These are phyloP conservation scores for Melieria crassipennis DNA, from an alignment of 2,888 invertebrate species.

Conservation along the genomic window DNA sequence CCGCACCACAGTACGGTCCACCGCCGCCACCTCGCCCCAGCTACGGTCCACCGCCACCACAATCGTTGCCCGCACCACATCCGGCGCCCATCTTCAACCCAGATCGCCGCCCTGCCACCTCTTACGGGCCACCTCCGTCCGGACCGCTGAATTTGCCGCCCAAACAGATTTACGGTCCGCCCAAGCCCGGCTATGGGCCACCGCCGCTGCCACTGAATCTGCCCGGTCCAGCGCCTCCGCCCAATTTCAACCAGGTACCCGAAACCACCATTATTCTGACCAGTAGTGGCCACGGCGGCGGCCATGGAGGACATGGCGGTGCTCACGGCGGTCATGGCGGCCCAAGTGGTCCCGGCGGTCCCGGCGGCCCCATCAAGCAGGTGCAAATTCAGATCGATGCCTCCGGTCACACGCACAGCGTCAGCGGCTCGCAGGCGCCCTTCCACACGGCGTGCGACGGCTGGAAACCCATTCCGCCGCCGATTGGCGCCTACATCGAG, in stretches of 20 bases:
- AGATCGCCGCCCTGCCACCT: conserved; percentile 52
- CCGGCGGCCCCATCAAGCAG: conserved; percentile 74
- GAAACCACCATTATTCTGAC: conserved; percentile 55
- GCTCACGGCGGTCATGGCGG: conserved; percentile 63
- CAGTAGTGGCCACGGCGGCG: conserved; percentile 33
- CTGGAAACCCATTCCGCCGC: conserved; percentile 86
- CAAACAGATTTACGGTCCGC: conserved; percentile 65
- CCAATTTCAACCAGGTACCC: conserved; percentile 45
- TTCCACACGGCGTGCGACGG: conserved; percentile 75
- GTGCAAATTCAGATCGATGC: conserved; percentile 60
- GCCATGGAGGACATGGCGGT: conserved; percentile 18
- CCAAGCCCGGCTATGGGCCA: conserved; percentile 56
- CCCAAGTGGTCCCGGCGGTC: conserved; percentile 16
- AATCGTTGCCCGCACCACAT: conserved; percentile 58
- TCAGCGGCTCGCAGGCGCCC: conserved; percentile 58
- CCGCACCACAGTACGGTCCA: conserved; percentile 65
- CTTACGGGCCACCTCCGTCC: conserved; percentile 59
- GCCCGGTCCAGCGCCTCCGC: conserved; percentile 60
- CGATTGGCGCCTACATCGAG: conserved; percentile 62
- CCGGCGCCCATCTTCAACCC: conserved; percentile 55
- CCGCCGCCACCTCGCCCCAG: conserved; percentile 57
- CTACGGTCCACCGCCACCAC: conserved; percentile 55
- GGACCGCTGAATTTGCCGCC: conserved; percentile 60
- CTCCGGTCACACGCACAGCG: conserved; percentile 56
- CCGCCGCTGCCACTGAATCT: conserved; percentile 60